A percentile compares a stretch with the other conserved stretches of the same genome.
These are phyloP conservation scores for Crotalus tigris DNA, from an alignment of 2,113 vertebrate genomes.

Conservation along the genomic window DNA sequence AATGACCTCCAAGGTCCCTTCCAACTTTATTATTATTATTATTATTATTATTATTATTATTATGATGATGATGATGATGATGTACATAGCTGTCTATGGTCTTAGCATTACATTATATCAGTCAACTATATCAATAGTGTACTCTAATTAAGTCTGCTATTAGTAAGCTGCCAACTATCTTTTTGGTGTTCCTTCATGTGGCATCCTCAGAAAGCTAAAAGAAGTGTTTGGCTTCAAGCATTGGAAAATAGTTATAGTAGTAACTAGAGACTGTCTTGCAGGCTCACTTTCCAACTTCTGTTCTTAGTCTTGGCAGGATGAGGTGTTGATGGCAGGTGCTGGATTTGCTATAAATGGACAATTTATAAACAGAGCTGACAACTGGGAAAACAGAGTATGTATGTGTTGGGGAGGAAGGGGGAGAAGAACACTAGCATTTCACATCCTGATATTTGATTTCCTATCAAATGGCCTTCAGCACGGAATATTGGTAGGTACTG, in stretches of 20 bases:
- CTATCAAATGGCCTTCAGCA: constrained; percentile 41
- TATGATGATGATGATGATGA: too few relatives aligned
- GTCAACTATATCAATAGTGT: neutral
- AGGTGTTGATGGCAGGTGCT: constrained; percentile 74
- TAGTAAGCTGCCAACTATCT: neutral
- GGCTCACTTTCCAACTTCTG: constrained; percentile 34
- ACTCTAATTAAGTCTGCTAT: constrained; percentile 21
- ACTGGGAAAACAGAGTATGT: constrained; percentile 73
- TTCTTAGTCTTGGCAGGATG: constrained; percentile 65
- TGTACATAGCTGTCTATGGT: neutral
- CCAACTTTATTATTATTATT: too few relatives aligned
- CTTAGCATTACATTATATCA: neutral
- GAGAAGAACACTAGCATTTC: constrained; percentile 60
- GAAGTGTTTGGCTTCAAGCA: constrained; percentile 31
- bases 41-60: too few relatives aligned
- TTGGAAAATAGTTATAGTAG: constrained; percentile 36
- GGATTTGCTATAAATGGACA: constrained; percentile 76
- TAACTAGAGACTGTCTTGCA: neutral
- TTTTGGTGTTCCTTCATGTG: constrained; percentile 16
- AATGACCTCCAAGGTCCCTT: too few relatives aligned
- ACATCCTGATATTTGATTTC: constrained; percentile 48
- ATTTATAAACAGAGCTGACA: constrained; percentile 79
- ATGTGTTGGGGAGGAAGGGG: neutral
- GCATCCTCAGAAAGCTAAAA: constrained; percentile 37
- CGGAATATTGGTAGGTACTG: constrained; percentile 40